phyloP scores from a whole-genome alignment of 1,140 invertebrate species.

The Papilio polytes region DNA sequence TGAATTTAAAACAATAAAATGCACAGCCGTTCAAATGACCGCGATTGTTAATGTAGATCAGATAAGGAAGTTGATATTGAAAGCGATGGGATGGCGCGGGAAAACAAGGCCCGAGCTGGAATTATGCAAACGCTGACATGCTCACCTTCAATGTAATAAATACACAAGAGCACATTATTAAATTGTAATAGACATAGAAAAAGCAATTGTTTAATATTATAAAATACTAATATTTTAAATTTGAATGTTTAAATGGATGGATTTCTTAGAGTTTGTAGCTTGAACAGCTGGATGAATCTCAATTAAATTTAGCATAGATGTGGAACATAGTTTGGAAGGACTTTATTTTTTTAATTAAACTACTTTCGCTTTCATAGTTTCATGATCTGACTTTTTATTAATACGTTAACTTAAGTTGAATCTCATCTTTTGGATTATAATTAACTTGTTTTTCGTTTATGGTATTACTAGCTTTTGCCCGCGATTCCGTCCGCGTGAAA shows the following conservation, averaged over 20 bases:
- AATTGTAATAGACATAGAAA: conserved; percentile 13
- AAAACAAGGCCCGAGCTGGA: conserved; percentile 50
- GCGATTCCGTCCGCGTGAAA: too few relatives aligned
- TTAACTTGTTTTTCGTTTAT: background rate
- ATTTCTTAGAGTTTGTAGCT: too few relatives aligned
- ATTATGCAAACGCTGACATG: conserved; percentile 56
- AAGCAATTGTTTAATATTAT: too few relatives aligned
- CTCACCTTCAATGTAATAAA: conserved; percentile 42
- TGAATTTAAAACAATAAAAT: conserved; percentile 79
- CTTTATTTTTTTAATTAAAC: too few relatives aligned
- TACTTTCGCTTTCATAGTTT: too few relatives aligned
- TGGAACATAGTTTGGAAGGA: too few relatives aligned
- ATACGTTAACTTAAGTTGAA: background rate
- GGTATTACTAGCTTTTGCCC: too few relatives aligned
- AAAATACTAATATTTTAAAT: too few relatives aligned
- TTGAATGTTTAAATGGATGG: too few relatives aligned
- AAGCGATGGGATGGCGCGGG: conserved; percentile 61
- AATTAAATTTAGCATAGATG: too few relatives aligned
- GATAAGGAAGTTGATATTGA: conserved; percentile 73
- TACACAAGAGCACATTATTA: background rate
- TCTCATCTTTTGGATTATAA: too few relatives aligned
- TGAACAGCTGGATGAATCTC: too few relatives aligned
- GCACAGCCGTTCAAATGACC: conserved; percentile 65
- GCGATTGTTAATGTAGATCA: conserved; percentile 76
- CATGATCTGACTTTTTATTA: background rate